These are phyloP conservation scores for Nothura maculosa DNA, from an alignment of 2,797 vertebrate genomes.

Conservation along the genomic window DNA sequence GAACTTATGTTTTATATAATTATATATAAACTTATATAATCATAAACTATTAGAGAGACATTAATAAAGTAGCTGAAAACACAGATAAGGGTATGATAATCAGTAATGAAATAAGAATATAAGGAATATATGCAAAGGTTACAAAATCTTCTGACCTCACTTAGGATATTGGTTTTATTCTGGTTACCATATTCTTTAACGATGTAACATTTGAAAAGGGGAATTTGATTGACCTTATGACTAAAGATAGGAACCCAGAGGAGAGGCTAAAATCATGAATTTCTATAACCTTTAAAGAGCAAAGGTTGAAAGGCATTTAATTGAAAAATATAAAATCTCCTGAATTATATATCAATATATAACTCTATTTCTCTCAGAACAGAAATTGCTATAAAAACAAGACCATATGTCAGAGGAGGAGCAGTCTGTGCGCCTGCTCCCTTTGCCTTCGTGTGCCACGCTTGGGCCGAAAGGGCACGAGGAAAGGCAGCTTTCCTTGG, in stretches of 20 bases:
- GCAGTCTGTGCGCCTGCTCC: not conserved
- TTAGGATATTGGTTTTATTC: constrained; percentile 68
- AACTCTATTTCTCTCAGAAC: constrained; percentile 64
- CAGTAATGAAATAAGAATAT: constrained; percentile 47
- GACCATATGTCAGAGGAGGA: constrained; percentile 32
- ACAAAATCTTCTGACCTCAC: constrained; percentile 43
- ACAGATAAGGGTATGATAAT: not conserved
- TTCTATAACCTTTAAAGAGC: constrained; percentile 76
- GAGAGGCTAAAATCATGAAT: constrained; percentile 66
- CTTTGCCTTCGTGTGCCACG: not conserved
- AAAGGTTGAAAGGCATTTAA: constrained; percentile 72
- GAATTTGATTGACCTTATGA: constrained; percentile 75
- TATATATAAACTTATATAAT: not conserved
- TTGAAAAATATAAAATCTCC: constrained; percentile 66
- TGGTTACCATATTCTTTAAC: constrained; percentile 68
- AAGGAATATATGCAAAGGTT: constrained; percentile 53
- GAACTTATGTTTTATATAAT: not conserved
- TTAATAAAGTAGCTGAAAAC: not conserved
- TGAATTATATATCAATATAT: constrained; percentile 66
- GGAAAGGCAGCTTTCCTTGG: not conserved
- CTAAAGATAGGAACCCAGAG: constrained; percentile 61
- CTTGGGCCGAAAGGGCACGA: not conserved
- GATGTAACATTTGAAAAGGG: constrained; percentile 72
- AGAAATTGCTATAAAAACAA: constrained; percentile 56
- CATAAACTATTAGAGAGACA: not conserved